Conservation (phyloP, 1,140 invertebrate species). For the Drusus annulatus region DNA sequence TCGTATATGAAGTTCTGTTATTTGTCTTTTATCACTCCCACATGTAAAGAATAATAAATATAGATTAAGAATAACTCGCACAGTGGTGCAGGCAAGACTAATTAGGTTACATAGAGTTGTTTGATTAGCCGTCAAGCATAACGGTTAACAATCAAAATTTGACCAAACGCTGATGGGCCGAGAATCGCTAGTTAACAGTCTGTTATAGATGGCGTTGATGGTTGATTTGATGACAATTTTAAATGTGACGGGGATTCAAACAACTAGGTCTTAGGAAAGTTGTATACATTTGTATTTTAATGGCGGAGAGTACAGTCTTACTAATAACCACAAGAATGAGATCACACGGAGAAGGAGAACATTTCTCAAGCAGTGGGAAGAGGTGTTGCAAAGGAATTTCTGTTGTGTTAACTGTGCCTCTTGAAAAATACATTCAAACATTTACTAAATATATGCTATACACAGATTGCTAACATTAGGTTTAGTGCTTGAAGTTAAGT, state of each 20-base stretch:
- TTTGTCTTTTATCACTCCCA: no score
- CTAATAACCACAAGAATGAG: slow-evolving; percentile 21
- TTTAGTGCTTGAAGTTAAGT: neutral
- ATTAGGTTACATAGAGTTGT: no score
- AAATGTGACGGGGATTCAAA: neutral
- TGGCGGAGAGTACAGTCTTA: slow-evolving; percentile 1
- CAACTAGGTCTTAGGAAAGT: neutral
- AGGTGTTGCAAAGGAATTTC: neutral
- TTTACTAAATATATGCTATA: neutral
- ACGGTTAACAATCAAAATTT: neutral
- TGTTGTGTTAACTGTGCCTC: neutral
- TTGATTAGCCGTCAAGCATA: neutral
- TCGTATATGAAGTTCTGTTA: no score
- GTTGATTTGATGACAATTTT: neutral
- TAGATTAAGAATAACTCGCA: no score
- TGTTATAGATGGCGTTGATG: no score
- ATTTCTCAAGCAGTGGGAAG: neutral
- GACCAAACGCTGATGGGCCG: neutral
- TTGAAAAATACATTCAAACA: neutral
- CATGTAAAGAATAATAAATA: no score
- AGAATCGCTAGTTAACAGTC: neutral
- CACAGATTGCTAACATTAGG: neutral
- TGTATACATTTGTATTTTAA: neutral
- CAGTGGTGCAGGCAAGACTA: no score
- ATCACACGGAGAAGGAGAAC: slow-evolving; percentile 1